Evolutionary conservation across 2,888 invertebrate species (phyloP).

Genomic region (Lampropteryx suffumata): DNA sequence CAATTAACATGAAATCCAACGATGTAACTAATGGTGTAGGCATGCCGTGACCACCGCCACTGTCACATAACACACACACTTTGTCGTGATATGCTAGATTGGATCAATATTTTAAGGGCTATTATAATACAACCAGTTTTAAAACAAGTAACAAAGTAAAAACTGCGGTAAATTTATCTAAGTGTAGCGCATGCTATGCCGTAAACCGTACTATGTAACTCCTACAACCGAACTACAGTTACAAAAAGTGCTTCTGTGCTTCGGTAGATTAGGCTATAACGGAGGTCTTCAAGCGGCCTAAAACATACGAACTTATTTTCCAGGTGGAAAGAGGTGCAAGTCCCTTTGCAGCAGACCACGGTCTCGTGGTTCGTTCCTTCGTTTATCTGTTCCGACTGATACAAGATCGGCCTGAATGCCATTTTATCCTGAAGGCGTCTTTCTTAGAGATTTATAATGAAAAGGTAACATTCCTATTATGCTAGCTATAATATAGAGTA

Average conservation of each 20-base stretch:
- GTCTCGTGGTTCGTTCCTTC: constrained; percentile 95
- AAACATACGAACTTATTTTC: not conserved
- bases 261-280: too few species aligned
- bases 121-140: not conserved
- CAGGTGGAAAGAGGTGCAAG: constrained; percentile 86
- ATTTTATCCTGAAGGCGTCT: constrained; percentile 94
- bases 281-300: too few species aligned
- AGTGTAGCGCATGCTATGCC: not conserved
- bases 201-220: not conserved
- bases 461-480: constrained; percentile 89
- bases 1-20: constrained; percentile 8
- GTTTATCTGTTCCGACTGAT: constrained; percentile 93
- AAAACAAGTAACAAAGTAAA: not conserved
- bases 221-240: too few species aligned
- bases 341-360: constrained; percentile 89
- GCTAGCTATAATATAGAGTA: too few species aligned
- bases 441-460: constrained; percentile 98
- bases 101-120: constrained; percentile 8
- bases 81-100: constrained; percentile 16
- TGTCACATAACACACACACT: constrained; percentile 13
- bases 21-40: constrained; percentile 4
- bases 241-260: too few species aligned
- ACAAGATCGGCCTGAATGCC: constrained; percentile 88
- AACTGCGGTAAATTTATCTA: not conserved
- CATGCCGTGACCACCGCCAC: constrained; percentile 16